phyloP scores from a whole-genome alignment of 2,797 vertebrate genomes.

The Poeciliopsis paucimaculata region DNA sequence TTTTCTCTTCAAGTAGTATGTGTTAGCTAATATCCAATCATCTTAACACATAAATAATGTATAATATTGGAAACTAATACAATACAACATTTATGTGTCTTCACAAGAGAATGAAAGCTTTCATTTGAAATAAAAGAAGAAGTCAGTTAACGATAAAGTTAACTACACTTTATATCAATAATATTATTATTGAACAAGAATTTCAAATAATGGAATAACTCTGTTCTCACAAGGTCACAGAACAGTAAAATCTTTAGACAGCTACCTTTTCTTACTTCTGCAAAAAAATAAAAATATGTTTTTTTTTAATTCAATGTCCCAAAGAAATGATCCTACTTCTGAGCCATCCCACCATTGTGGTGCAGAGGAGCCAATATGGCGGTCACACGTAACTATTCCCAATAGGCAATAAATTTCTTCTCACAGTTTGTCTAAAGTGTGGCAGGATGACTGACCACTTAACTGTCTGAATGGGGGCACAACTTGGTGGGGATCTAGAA shows the following conservation, averaged over 20 bases:
- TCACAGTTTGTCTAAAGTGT: slow-evolving; percentile 46
- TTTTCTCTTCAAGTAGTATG: slow-evolving; percentile 2
- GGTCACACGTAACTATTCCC: slow-evolving; percentile 56
- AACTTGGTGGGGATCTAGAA: slow-evolving; percentile 21
- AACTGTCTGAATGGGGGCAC: slow-evolving; percentile 29
- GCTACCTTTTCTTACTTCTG: not conserved
- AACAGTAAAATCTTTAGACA: not conserved
- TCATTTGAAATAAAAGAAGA: not conserved
- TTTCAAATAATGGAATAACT: not conserved
- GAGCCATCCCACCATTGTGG: slow-evolving; percentile 45
- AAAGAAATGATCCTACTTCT: slow-evolving; percentile 24
- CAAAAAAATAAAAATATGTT: not conserved
- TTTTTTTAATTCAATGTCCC: not conserved
- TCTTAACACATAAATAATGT: not conserved
- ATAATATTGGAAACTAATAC: not conserved
- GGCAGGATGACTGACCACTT: slow-evolving; percentile 25
- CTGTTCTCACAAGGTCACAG: slow-evolving; percentile 7
- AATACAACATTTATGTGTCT: not conserved
- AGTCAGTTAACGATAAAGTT: not conserved
- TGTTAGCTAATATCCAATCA: not conserved
- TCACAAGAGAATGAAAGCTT: not conserved
- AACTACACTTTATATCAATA: not conserved
- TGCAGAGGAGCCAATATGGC: slow-evolving; percentile 59
- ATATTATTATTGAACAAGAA: not conserved
- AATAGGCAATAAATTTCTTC: slow-evolving; percentile 50